These are phyloP conservation scores for Actinia tenebrosa DNA, from an alignment of 64 coral and sea anemone species.

Conservation along the genomic window DNA sequence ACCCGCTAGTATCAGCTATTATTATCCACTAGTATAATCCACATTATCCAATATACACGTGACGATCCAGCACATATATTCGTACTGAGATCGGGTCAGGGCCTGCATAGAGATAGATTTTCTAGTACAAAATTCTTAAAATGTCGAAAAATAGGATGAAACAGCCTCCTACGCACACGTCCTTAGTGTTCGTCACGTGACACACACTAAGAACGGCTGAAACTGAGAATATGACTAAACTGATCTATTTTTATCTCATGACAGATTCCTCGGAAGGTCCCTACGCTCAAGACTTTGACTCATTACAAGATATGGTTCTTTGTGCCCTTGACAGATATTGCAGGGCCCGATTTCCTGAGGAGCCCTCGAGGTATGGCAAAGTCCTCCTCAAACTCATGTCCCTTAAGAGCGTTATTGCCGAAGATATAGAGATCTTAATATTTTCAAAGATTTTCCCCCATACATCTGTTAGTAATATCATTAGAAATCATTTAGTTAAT, in stretches of 20 bases:
- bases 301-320: slow-evolving; percentile 38
- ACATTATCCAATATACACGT: too few species aligned
- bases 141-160: too few species aligned
- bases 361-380: slow-evolving; percentile 42
- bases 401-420: slow-evolving; percentile 26
- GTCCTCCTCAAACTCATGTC: slow-evolving; percentile 51
- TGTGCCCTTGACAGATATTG: slow-evolving; percentile 40
- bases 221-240: neutral
- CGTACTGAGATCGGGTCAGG: neutral
- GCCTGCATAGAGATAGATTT: too few species aligned
- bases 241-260: neutral
- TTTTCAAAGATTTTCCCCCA: slow-evolving; percentile 40
- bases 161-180: too few species aligned
- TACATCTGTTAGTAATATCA: slow-evolving; percentile 28
- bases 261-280: slow-evolving; percentile 29
- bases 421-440: slow-evolving; percentile 35
- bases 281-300: slow-evolving; percentile 29
- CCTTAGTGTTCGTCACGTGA: too few species aligned
- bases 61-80: too few species aligned
- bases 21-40: too few species aligned
- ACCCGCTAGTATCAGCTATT: neutral
- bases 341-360: slow-evolving; percentile 33
- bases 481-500: slow-evolving; percentile 46
- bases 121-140: too few species aligned
- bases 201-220: neutral